phyloP scores from a whole-genome alignment of 2,888 invertebrate species.

The Stenchaetothrips biformis region DNA sequence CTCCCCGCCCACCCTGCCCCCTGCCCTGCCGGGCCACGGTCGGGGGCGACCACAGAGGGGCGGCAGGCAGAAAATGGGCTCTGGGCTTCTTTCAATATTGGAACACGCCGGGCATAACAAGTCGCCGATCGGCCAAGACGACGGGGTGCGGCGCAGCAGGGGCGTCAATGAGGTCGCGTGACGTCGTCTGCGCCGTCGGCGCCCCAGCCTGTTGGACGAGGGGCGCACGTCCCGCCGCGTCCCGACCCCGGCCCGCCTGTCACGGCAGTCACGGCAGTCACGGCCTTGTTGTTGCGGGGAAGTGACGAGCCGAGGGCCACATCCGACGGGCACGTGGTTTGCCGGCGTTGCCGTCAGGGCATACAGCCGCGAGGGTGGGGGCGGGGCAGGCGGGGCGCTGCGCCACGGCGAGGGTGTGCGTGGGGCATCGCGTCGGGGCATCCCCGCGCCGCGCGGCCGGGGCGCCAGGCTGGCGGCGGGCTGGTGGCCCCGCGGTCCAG shows the following conservation, averaged over 20 bases:
- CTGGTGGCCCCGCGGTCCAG: neutral
- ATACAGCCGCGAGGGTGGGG: neutral
- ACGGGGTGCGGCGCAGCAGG: too few relatives aligned
- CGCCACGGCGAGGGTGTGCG: neutral
- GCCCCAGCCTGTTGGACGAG: too few relatives aligned
- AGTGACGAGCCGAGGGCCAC: too few relatives aligned
- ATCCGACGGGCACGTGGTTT: too few relatives aligned
- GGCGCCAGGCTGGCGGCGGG: neutral
- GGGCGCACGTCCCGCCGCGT: neutral
- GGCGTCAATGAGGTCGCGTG: too few relatives aligned
- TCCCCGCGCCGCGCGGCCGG: neutral
- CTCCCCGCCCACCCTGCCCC: too few relatives aligned
- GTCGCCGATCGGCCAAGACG: neutral
- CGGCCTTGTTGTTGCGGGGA: too few relatives aligned
- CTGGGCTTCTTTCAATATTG: conserved; percentile 9
- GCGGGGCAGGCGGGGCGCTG: neutral
- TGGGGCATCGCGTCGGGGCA: neutral
- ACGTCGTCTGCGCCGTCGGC: too few relatives aligned
- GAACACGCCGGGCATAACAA: neutral
- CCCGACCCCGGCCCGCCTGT: neutral
- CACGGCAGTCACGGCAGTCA: too few relatives aligned
- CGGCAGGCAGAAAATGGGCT: neutral
- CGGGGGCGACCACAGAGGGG: neutral
- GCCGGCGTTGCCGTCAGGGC: neutral
- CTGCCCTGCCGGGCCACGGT: neutral